Evolutionary conservation across 2,113 vertebrate species (phyloP).

Genomic region (Tympanuchus pallidicinctus): DNA sequence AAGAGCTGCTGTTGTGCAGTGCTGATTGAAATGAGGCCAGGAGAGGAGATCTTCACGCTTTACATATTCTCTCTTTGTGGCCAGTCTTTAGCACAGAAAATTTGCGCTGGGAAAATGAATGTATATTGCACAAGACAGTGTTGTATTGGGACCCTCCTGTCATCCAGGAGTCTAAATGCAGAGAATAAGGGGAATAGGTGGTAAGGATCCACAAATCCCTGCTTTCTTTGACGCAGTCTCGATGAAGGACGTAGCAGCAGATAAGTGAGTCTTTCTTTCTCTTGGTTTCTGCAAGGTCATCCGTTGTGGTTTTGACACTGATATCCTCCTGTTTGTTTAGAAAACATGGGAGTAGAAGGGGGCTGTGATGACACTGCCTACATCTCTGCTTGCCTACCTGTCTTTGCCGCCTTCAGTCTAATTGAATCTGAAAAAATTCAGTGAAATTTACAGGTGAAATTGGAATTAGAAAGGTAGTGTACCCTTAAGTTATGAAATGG

Average conservation of each 20-base stretch:
- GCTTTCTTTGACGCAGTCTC: neutral
- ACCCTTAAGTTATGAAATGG: neutral
- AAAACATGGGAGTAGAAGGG: fast-evolving
- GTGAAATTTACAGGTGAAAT: neutral
- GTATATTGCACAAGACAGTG: neutral
- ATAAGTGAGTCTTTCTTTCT: neutral
- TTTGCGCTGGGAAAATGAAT: neutral
- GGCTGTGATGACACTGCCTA: neutral
- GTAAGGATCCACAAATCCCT: neutral
- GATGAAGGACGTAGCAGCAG: neutral
- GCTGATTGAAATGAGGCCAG: neutral
- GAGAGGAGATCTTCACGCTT: neutral
- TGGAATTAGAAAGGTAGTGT: neutral
- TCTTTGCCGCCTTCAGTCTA: neutral
- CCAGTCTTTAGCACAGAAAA: neutral
- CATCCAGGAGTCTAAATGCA: neutral
- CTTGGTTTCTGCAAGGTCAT: neutral
- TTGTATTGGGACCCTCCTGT: neutral
- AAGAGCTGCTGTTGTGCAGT: neutral
- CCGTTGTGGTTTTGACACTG: neutral
- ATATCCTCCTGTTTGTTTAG: neutral
- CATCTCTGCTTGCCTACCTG: neutral
- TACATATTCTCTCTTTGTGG: neutral
- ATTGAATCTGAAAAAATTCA: neutral
- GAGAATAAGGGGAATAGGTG: neutral